Evolutionary conservation across 2,888 invertebrate genomes (phyloP).

Genomic region (Drosophila hamatofila): DNA sequence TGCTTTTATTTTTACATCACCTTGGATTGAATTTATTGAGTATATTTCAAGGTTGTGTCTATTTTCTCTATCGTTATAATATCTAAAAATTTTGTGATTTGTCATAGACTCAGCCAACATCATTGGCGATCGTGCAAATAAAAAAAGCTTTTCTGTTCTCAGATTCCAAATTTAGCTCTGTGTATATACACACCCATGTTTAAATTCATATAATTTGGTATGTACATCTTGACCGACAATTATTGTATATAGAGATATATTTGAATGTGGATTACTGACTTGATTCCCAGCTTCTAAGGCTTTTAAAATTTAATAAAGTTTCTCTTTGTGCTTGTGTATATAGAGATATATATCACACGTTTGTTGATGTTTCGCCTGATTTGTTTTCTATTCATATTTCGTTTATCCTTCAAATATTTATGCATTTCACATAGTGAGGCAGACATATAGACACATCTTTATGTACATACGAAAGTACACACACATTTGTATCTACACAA

Average conservation of each 20-base stretch:
- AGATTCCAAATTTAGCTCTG: constrained; percentile 51
- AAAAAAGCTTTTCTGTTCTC: constrained; percentile 26
- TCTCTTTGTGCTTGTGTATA: neutral
- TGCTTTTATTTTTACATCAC: constrained; percentile 19
- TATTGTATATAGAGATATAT: constrained; percentile 18
- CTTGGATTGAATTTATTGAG: constrained; percentile 36
- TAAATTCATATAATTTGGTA: neutral
- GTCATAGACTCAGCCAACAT: constrained; percentile 32
- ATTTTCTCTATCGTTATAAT: constrained; percentile 48
- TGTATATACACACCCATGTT: constrained; percentile 2
- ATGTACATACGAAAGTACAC: constrained; percentile 27
- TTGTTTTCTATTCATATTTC: neutral
- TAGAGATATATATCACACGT: no score
- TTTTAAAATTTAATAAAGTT: neutral
- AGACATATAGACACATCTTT: constrained; percentile 8
- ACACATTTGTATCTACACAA: constrained; percentile 14
- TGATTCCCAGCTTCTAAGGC: neutral
- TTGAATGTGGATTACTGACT: constrained; percentile 19
- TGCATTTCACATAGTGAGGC: constrained; percentile 3
- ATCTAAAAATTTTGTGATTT: constrained; percentile 33
- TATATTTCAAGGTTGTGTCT: constrained; percentile 56
- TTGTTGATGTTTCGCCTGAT: no score
- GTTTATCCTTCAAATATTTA: constrained; percentile 12
- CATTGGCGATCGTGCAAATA: constrained; percentile 21
- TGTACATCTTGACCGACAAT: constrained; percentile 15